Evolutionary conservation across 2,113 vertebrate genomes (phyloP).

Genomic region (Ceyx melanurus): DNA sequence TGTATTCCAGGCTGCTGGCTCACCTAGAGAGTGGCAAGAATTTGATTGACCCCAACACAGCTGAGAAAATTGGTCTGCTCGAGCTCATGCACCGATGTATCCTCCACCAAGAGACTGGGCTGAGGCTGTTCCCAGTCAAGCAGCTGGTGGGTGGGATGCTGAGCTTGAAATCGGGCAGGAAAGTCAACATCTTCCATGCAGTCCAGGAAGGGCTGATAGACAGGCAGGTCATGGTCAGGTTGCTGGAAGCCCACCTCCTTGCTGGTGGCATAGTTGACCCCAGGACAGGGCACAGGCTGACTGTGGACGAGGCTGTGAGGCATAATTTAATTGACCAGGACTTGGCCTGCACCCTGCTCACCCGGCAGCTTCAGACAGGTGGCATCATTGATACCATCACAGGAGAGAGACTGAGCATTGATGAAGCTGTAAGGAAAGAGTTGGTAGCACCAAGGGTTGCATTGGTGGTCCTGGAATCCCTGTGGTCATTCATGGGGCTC

Average conservation of each 20-base stretch:
- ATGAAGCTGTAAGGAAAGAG: slow-evolving; percentile 81
- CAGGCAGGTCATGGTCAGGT: slow-evolving; percentile 79
- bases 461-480: slow-evolving; percentile 85
- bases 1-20: slow-evolving; percentile 74
- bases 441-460: slow-evolving; percentile 82
- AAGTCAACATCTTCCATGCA: slow-evolving; percentile 87
- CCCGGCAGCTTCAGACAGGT: slow-evolving; percentile 84
- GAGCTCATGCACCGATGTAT: slow-evolving; percentile 84
- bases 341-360: slow-evolving; percentile 84
- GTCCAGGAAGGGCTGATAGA: slow-evolving; percentile 91
- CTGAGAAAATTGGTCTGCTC: slow-evolving; percentile 80
- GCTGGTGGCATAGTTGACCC: slow-evolving; percentile 93
- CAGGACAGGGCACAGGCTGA: slow-evolving; percentile 86
- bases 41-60: slow-evolving; percentile 92
- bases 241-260: slow-evolving; percentile 92
- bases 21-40: slow-evolving; percentile 71
- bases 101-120: slow-evolving; percentile 78
- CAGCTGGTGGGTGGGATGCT: slow-evolving; percentile 87
- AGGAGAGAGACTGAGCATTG: slow-evolving; percentile 79
- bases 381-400: slow-evolving; percentile 85
- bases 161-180: slow-evolving; percentile 83
- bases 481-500: slow-evolving; percentile 83
- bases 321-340: slow-evolving; percentile 88
- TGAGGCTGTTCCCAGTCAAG: slow-evolving; percentile 86
- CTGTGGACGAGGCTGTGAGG: slow-evolving; percentile 81